Evolutionary conservation across 2,797 vertebrate genomes (phyloP).

Genomic region (Enteromius mattozi): DNA sequence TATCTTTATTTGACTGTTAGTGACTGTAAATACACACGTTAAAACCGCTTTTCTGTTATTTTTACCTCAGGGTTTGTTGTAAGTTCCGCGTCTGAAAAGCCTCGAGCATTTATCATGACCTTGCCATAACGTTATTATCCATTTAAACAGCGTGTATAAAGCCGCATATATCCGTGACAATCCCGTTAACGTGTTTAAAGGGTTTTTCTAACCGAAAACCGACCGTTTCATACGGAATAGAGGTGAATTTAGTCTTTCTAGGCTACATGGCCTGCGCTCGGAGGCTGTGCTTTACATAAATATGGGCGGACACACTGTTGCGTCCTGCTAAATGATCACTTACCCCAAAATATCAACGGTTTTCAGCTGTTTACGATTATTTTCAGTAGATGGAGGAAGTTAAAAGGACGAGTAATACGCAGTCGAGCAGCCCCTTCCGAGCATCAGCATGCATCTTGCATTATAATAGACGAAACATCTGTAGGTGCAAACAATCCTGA

Average conservation of each 20-base stretch:
- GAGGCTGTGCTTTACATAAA: constrained; percentile 75
- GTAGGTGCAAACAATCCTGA: constrained; percentile 46
- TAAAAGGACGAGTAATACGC: constrained; percentile 26
- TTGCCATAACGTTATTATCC: constrained; percentile 73
- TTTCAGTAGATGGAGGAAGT: constrained; percentile 43
- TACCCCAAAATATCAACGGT: constrained; percentile 77
- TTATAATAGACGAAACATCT: constrained; percentile 45
- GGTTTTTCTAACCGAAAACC: neutral
- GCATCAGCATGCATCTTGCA: constrained; percentile 58
- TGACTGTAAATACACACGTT: neutral
- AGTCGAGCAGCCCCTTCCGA: constrained; percentile 48
- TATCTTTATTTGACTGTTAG: neutral
- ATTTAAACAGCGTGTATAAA: constrained; percentile 60
- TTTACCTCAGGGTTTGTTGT: constrained; percentile 76
- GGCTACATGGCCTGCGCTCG: constrained; percentile 47
- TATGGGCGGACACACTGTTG: constrained; percentile 82
- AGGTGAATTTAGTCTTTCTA: neutral
- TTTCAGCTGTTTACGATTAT: constrained; percentile 67
- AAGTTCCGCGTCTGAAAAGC: constrained; percentile 83
- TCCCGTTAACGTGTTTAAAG: neutral
- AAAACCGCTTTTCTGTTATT: constrained; percentile 35
- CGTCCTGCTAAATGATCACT: constrained; percentile 65
- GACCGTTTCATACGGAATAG: constrained; percentile 50
- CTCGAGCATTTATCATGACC: constrained; percentile 77
- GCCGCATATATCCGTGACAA: constrained; percentile 62